Evolutionary conservation across 2,797 vertebrate genomes (phyloP).

Genomic region (Hipposideros larvatus): DNA sequence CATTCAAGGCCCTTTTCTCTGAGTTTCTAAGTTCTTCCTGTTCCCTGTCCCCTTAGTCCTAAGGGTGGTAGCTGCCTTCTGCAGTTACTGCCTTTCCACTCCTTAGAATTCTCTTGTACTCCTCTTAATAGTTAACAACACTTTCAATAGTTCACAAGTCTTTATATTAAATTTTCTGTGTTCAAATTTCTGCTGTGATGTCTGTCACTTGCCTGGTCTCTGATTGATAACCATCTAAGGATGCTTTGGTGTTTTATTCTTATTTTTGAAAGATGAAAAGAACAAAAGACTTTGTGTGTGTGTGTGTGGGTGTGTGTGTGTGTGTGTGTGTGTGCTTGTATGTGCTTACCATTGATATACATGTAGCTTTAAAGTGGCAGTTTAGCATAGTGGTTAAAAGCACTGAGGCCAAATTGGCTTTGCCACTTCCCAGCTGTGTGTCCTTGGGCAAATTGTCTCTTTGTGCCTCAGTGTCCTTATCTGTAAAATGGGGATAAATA

Average conservation of each 20-base stretch:
- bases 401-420: background rate
- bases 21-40: background rate
- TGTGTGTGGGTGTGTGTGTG: background rate
- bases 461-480: background rate
- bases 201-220: background rate
- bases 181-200: background rate
- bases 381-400: background rate
- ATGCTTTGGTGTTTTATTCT: background rate
- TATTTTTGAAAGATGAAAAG: constrained; percentile 14
- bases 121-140: background rate
- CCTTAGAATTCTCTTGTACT: background rate
- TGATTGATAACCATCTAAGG: background rate
- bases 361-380: background rate
- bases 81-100: background rate
- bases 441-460: background rate
- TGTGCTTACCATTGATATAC: background rate
- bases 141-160: background rate
- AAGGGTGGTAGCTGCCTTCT: background rate
- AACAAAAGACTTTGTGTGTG: background rate
- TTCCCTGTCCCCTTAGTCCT: background rate
- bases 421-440: background rate
- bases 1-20: background rate
- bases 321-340: background rate
- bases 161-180: background rate
- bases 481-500: background rate